Evolutionary conservation across 1,140 invertebrate genomes (phyloP), one percentile per base, ranked within the genome.

Genomic region (Lucilia sericata): DNA sequence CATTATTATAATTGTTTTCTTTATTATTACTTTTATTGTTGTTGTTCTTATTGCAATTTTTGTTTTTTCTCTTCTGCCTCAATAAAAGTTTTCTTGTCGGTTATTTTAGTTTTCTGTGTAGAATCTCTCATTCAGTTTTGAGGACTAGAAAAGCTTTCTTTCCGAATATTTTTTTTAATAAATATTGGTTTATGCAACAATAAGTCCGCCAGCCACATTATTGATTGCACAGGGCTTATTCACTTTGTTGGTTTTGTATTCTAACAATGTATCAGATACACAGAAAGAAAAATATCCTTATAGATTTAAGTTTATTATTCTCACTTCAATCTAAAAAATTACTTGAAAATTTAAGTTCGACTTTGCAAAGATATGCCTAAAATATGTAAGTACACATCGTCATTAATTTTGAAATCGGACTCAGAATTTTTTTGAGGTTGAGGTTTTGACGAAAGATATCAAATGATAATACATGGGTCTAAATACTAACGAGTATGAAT

Each of bases 181-280:
- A 70, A 8, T 70, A 21, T 70, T 70, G 19, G 19, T 21, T 51
- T 80, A 80, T 49, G 76, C n/a, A n/a, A 78, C 76, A 49, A 21
- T 51, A 84, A 84, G 14, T 21, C n/a, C 76, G 42, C 81, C 21
- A 51, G 36, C 85, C 84, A 86, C 84, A 85, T 70, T 85, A 85
- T 87, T 89, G 88, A 88, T 89, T 88, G 87, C 86, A 89, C 88
- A 86, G 86, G 87, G 87, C 86, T 90, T 87, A 88, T 88, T 86
- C 87, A 76, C 76, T 78, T 81, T 34, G 81, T 34, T 84, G 74
- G 36, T 82, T 75, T 76, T n/a, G n/a, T n/a, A n/a, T n/a, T n/a
- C n/a, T n/a, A n/a, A n/a, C n/a, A n/a, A n/a, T n/a, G n/a, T n/a
- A n/a, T n/a, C n/a, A n/a, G n/a, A n/a, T n/a, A 75, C n/a, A 17